Evolutionary conservation across 2,113 vertebrate species (phyloP).

Genomic region (Sigmodon hispidus): DNA sequence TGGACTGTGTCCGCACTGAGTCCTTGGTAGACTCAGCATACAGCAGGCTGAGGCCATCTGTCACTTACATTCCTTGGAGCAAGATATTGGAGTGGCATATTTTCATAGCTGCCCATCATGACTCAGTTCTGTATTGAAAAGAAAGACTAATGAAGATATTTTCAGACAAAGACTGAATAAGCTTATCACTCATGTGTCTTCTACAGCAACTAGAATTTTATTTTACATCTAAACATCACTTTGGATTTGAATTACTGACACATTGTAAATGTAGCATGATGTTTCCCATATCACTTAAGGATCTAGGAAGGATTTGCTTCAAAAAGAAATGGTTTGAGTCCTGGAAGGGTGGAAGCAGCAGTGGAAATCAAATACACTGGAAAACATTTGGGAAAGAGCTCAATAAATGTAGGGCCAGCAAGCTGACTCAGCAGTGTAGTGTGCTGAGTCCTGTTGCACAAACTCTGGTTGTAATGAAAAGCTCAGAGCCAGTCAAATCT

Average conservation of each 20-base stretch:
- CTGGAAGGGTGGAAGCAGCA: not conserved
- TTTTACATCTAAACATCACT: not conserved
- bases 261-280: not conserved
- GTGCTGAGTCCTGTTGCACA: too few relatives aligned
- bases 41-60: slow-evolving; percentile 61
- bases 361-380: not conserved
- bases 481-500: too few relatives aligned
- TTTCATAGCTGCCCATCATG: slow-evolving; percentile 44
- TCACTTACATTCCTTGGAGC: slow-evolving; percentile 49
- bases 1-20: slow-evolving; percentile 7
- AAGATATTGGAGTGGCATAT: slow-evolving; percentile 46
- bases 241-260: not conserved
- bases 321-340: slow-evolving; percentile 48
- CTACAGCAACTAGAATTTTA: not conserved
- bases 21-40: not conserved
- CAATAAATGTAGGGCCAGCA: not conserved
- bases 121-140: slow-evolving; percentile 60
- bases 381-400: slow-evolving; percentile 20
- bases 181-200: slow-evolving; percentile 44
- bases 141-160: slow-evolving; percentile 54
- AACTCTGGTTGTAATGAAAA: too few relatives aligned
- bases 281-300: not conserved
- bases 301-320: slow-evolving; percentile 39
- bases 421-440: not conserved
- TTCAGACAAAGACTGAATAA: slow-evolving; percentile 57